Conservation (phyloP, 2,888 invertebrate genomes). For the Drosophila phalerata region DNA sequence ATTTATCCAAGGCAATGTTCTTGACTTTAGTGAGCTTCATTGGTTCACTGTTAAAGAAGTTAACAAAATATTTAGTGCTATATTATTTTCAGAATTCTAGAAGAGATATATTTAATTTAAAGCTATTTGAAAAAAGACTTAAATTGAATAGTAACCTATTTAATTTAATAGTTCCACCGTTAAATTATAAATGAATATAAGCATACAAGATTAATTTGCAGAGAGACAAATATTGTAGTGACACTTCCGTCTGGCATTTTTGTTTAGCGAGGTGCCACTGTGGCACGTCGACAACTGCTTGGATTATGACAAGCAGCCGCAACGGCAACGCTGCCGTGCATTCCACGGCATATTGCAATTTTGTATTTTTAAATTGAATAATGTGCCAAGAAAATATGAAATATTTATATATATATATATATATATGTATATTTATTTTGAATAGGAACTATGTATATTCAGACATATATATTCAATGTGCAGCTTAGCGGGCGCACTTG, state of each 20-base stretch:
- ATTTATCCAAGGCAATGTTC: too few species aligned
- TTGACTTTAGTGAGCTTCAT: too few species aligned
- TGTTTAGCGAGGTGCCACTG: conserved; percentile 28
- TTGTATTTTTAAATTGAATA: conserved; percentile 77
- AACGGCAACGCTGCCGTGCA: conserved; percentile 64
- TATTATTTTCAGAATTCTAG: too few species aligned
- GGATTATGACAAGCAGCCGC: conserved; percentile 75
- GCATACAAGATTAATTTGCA: neutral
- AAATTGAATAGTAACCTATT: too few species aligned
- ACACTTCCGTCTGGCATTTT: neutral
- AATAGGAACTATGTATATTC: conserved; percentile 28
- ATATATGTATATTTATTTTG: conserved; percentile 19
- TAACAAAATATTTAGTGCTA: too few species aligned
- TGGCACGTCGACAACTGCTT: conserved; percentile 58
- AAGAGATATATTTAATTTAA: too few species aligned
- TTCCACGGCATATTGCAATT: conserved; percentile 77
- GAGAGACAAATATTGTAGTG: neutral
- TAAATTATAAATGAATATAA: neutral
- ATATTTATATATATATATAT: conserved; percentile 31
- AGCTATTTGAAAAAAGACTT: too few species aligned
- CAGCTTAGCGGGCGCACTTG: conserved; percentile 17
- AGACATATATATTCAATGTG: conserved; percentile 15
- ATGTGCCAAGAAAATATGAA: conserved; percentile 78
- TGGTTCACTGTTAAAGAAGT: too few species aligned
- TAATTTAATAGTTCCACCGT: neutral